phyloP scores from a whole-genome alignment of 2,113 vertebrate genomes.

The Tinamus guttatus region DNA sequence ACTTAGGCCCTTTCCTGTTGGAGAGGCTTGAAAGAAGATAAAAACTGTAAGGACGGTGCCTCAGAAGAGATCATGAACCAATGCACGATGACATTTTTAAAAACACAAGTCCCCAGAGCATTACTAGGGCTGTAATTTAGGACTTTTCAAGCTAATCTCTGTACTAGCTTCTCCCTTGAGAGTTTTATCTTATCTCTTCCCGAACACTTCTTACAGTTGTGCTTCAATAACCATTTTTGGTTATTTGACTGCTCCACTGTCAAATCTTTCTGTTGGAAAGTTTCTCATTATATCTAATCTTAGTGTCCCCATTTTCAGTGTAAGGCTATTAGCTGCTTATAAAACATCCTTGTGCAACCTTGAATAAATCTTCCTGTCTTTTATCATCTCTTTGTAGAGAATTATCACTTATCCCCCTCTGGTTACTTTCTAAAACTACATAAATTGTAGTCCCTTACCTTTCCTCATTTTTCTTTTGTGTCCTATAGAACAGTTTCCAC shows the following conservation, averaged over 20 bases:
- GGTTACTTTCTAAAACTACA: background rate
- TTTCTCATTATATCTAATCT: conserved; percentile 37
- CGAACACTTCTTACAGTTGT: background rate
- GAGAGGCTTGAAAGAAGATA: background rate
- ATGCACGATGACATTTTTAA: background rate
- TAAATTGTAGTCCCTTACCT: background rate
- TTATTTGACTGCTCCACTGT: background rate
- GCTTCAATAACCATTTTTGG: conserved; percentile 11
- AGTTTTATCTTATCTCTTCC: background rate
- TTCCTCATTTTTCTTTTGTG: background rate
- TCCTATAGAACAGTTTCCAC: background rate
- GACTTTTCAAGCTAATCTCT: background rate
- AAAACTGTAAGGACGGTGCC: background rate
- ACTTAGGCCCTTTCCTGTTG: background rate
- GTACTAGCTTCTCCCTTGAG: background rate
- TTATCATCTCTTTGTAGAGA: background rate
- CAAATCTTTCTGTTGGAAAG: conserved; percentile 15
- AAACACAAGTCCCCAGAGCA: background rate
- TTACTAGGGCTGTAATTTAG: background rate
- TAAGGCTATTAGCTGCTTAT: conserved; percentile 1
- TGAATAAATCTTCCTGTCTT: conserved; percentile 30
- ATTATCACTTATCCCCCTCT: background rate
- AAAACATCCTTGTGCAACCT: conserved; percentile 12
- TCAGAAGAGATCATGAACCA: background rate
- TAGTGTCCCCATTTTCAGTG: background rate